Base-by-base conservation (phyloP, 1,140 invertebrate genomes). In the Belonocnema kinseyi region DNA sequence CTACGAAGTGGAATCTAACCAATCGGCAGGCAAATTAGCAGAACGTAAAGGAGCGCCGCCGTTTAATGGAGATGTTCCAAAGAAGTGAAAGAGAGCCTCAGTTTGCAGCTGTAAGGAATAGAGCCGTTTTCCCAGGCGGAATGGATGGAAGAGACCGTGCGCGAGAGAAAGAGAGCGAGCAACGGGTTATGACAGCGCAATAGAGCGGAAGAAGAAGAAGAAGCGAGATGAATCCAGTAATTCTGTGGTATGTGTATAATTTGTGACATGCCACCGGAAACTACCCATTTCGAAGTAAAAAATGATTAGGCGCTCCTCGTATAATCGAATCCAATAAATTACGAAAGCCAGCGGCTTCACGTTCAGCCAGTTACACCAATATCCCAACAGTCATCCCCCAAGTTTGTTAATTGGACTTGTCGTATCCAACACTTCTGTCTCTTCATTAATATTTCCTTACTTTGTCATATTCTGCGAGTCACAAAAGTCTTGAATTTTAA, bases 281-380 rank as follows among this genome's bases (percentile, higher is more conserved):
- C 61, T 66, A 13, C n/a, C 13, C 61, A 66, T 66, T 46, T 66
- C 14, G 13, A 66, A 16, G 26, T 66, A 66, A 66, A 66, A 66
- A 66, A 66, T 46, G 14, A 66, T 46, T 46, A 26, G 26, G 26
- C 46, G 46, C 61, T 66, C 4, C 61, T 66, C 61, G 14, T 40
- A 40, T 66, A 66, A 66, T 46, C 26, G 61, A 66, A 66, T 66
- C 61, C 61, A 66, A 66, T 66, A 66, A 66, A 66, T 66, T 66
- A 66, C 26, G 3, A 66, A 66, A 66, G 61, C 61, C 61, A 66
- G 61, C 12, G 58, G 58, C 21, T 61, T 61, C 21, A 26, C 58
- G 58, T 13, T 66, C 11, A 21, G 16, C 19, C 21, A 12, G 0
- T 11, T 6, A 33, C 26, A 66, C 26, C 13, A 66, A 16, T 66